Percentiles rank a stretch among this genome's conserved stretches.
These are phyloP conservation scores for Polyergus mexicanus DNA, from an alignment of 1,140 invertebrate genomes.

Conservation along the genomic window DNA sequence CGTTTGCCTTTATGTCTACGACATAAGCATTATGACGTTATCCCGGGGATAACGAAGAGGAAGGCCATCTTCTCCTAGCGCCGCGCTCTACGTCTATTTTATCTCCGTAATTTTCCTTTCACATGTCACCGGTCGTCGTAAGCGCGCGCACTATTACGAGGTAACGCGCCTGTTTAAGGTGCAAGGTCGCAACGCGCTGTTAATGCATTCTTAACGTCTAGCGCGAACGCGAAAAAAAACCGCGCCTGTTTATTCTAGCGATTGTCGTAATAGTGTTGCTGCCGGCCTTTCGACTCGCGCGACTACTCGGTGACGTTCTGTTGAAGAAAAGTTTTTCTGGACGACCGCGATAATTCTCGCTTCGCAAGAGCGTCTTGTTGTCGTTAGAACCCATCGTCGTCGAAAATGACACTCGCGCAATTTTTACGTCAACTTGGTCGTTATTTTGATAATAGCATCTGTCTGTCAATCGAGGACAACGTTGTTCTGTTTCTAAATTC, in stretches of 20 bases:
- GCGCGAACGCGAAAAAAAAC: constrained; percentile 11
- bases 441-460: constrained; percentile 30
- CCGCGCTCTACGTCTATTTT: constrained; percentile 53
- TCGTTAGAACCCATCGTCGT: constrained; percentile 7
- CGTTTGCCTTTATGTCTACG: constrained; percentile 12
- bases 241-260: constrained; percentile 51
- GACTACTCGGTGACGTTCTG: not conserved
- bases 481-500: not conserved
- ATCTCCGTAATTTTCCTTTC: constrained; percentile 63
- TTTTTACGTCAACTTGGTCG: not conserved
- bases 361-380: not conserved
- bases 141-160: constrained; percentile 47
- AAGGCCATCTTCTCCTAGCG: constrained; percentile 29
- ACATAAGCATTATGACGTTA: constrained; percentile 45
- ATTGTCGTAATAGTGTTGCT: constrained; percentile 8
- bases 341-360: not conserved
- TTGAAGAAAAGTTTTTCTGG: constrained; percentile 21
- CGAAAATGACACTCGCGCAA: not conserved
- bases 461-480: not conserved
- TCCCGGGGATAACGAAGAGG: constrained; percentile 45
- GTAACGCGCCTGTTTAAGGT: constrained; percentile 58
- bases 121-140: constrained; percentile 49
- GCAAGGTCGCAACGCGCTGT: constrained; percentile 54
- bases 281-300: constrained; percentile 12
- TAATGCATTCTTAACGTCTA: constrained; percentile 48